Evolutionary conservation across 2,797 vertebrate species (phyloP), one percentile per base, ranked within the genome.

Genomic region (Micropoecilia bifurca): DNA sequence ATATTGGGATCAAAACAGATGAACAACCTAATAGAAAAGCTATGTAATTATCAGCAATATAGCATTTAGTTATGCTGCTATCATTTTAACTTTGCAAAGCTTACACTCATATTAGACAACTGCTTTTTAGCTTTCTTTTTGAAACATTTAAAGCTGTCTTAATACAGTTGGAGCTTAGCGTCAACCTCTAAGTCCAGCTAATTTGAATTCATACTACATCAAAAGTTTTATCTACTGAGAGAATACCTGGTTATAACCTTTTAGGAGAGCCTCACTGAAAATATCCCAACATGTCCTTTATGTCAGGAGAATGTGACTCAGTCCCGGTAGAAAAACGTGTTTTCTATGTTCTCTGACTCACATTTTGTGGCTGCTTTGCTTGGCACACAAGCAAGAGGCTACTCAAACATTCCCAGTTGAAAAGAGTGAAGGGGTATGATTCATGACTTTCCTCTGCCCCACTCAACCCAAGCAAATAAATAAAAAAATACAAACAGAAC

Each of bases 331-430:
- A 55, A 80, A 73, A 28, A 78, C 77, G 72, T 85, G 73, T 3
- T 39, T 79, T 47, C 59, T 74, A 28, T 61, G 57, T 76, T 82
- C 79, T 86, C 76, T 90, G 90, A 92, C 88, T 93, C 88, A 87
- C 76, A 78, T 25, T 43, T 18, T 86, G 87, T 82, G 80, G 85
- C 87, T 90, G 80, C 82, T 89, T 87, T 69, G 76, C 74, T 75
- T 83, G 80, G 71, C 74, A 18, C 86, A 81, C 79, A 81, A 86
- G 87, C 79, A 81, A 76, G 79, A 88, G 76, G 47, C 85, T 75
- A 73, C 78, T 77, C 76, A 90, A 87, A 86, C 80, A 89, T 79
- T 85, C 81, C 74, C 61, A 74, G 76, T 79, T 77, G 47, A 82
- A 72, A 88, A 86, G 77, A 71, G 78, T 16, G 71, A 77, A 6